phyloP scores from a whole-genome alignment of 2,797 vertebrate species.

The Rhynchonycteris naso region DNA sequence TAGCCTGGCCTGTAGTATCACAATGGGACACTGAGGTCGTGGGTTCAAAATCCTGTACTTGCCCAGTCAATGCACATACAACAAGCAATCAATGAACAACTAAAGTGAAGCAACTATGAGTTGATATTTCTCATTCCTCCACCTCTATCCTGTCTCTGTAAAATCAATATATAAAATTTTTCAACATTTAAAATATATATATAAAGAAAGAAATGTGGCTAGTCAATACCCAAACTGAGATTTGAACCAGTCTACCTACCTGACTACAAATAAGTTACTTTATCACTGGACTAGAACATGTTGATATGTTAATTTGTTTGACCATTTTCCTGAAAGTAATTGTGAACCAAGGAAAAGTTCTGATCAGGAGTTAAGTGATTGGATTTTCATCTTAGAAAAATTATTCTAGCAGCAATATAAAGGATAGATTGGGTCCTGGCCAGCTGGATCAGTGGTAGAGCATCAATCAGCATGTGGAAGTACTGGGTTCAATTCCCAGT shows the following conservation, averaged over 20 bases:
- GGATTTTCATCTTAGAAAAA: background rate
- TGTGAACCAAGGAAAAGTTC: conserved; percentile 8
- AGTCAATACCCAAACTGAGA: background rate
- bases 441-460: too few species aligned
- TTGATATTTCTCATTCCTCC: too few species aligned
- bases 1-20: background rate
- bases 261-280: conserved; percentile 19
- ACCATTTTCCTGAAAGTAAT: conserved; percentile 40
- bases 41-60: too few species aligned
- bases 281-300: background rate
- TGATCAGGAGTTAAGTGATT: background rate
- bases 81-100: too few species aligned
- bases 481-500: too few species aligned
- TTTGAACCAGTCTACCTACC: conserved; percentile 25
- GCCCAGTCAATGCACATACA: too few species aligned
- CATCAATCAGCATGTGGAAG: too few species aligned
- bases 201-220: background rate
- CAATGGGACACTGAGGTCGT: too few species aligned
- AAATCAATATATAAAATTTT: too few species aligned
- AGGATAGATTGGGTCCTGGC: background rate
- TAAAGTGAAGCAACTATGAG: too few species aligned
- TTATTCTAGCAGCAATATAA: background rate
- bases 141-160: too few species aligned
- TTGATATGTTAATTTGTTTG: background rate
- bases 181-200: too few species aligned